Base-by-base conservation (phyloP, 1,140 invertebrate genomes). In the Vollenhovia emeryi region DNA sequence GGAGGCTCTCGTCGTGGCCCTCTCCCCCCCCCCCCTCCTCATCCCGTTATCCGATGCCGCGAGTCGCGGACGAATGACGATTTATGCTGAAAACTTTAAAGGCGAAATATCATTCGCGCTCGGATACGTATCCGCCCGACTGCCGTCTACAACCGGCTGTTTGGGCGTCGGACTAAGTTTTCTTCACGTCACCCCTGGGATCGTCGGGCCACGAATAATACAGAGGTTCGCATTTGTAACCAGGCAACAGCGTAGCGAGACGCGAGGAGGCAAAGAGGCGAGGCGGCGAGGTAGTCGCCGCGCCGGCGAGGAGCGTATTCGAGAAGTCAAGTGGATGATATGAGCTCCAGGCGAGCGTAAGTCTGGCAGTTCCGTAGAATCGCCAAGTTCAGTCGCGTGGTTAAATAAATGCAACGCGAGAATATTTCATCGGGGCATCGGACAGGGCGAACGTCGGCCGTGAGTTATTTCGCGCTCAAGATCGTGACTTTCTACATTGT, bases 41-140 rank as follows among this genome's bases (percentile, higher is more conserved):
- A n/a, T n/a, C n/a, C 6, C 43, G 55, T 52, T 64, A 88, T 36
- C 55, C 36, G 57, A 11, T 50, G 27, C 30, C 62, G 21, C 57
- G 43, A 21, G 27, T 48, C 55, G 21, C 18, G 45, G 52, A 71
- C 79, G 73, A 89, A 89, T 89, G 79, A 89, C 78, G 62, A 89
- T 89, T 89, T 89, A 89, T 89, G 87, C 52, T 40, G 73, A 33
- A 89, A 89, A 89, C 30, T 89, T 89, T 84, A 86, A 86, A 76
- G 66, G 60, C 59, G 55, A 75, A 68, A 55, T 60, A 64, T 82
- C 78, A 71, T 64, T 82, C 9, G 21, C 64, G 30, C 30, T 78
- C 40, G 55, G 48, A 71, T 69, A 59, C 50, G 45, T 30, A 64
- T 36, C n/a, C 48, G 9, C n/a, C 60, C 60, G 60, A 11, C 50